Percentiles rank a stretch among this genome's conserved stretches.
Conservation (phyloP, 2,888 invertebrate genomes). For the Caenorhabditis zanzibari region DNA sequence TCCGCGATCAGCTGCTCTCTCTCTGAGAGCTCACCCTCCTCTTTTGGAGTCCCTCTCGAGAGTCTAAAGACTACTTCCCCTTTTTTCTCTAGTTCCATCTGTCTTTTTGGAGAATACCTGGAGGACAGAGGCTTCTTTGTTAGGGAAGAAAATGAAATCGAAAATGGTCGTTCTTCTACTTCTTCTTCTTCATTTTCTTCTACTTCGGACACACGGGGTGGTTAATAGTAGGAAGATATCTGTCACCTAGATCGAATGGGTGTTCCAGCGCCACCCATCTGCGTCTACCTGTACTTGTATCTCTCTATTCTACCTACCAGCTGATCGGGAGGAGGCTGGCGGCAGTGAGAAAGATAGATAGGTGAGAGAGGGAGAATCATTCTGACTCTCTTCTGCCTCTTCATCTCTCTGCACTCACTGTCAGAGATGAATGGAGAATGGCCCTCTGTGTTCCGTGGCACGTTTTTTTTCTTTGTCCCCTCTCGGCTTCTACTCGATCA, state of each 20-base stretch:
- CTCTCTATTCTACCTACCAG: slow-evolving; percentile 46
- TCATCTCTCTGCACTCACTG: slow-evolving; percentile 1
- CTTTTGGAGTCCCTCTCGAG: slow-evolving; percentile 12
- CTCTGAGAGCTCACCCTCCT: slow-evolving; percentile 3
- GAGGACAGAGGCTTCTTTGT: slow-evolving; percentile 28
- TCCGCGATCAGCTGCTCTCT: slow-evolving; percentile 36
- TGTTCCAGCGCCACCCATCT: slow-evolving; percentile 34
- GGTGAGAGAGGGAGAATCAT: slow-evolving; percentile 1
- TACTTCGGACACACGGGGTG: slow-evolving; percentile 3
- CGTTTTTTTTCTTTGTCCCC: slow-evolving; percentile 7
- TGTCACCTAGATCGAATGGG: slow-evolving; percentile 32
- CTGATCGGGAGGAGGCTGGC: slow-evolving; percentile 41
- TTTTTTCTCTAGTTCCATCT: slow-evolving; percentile 33
- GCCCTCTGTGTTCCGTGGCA: slow-evolving; percentile 9
- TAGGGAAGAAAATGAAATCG: slow-evolving; percentile 31
- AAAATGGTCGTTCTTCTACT: slow-evolving; percentile 19
- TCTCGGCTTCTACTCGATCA: slow-evolving; percentile 3
- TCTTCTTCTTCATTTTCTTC: neutral
- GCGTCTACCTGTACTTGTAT: slow-evolving; percentile 11
- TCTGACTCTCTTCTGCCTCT: slow-evolving; percentile 20
- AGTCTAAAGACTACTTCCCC: slow-evolving; percentile 1
- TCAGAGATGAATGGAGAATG: slow-evolving; percentile 16
- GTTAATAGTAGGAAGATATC: slow-evolving; percentile 45
- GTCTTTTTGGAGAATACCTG: slow-evolving; percentile 26
- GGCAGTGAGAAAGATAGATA: neutral